These are phyloP conservation scores for Perodicticus potto DNA, from an alignment of 2,797 vertebrate genomes.

Conservation along the genomic window DNA sequence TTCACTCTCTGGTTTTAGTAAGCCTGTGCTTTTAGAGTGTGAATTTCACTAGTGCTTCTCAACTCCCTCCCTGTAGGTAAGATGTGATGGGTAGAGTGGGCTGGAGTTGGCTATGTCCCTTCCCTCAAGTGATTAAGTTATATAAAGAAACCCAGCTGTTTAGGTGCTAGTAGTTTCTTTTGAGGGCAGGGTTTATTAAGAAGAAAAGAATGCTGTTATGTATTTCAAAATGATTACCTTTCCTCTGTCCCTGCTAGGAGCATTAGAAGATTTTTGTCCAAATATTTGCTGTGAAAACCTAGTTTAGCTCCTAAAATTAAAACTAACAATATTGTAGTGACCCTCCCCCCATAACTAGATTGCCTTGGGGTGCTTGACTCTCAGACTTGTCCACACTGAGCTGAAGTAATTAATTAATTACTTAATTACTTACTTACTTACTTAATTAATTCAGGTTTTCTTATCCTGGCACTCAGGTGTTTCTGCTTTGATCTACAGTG, in stretches of 20 bases:
- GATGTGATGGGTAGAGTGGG: neutral
- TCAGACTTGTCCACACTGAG: neutral
- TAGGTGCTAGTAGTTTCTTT: neutral
- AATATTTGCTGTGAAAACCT: neutral
- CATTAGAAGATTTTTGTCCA: neutral
- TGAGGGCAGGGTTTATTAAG: neutral
- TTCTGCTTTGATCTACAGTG: neutral
- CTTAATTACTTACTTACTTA: too few species aligned
- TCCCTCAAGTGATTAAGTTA: neutral
- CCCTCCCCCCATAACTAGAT: neutral
- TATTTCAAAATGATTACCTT: neutral
- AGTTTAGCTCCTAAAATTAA: neutral
- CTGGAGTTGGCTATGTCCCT: neutral
- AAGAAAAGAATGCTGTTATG: neutral
- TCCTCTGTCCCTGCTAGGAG: neutral
- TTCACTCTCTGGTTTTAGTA: neutral
- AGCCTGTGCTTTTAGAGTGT: neutral
- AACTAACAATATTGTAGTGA: neutral
- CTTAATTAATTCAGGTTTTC: neutral
- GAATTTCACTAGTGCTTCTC: neutral
- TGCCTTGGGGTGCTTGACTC: neutral
- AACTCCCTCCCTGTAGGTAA: neutral
- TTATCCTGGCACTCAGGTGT: neutral
- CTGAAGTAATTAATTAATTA: neutral
- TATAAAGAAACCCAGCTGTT: neutral